Conservation (phyloP, 2,113 vertebrate genomes). For the Carassius carassius region DNA sequence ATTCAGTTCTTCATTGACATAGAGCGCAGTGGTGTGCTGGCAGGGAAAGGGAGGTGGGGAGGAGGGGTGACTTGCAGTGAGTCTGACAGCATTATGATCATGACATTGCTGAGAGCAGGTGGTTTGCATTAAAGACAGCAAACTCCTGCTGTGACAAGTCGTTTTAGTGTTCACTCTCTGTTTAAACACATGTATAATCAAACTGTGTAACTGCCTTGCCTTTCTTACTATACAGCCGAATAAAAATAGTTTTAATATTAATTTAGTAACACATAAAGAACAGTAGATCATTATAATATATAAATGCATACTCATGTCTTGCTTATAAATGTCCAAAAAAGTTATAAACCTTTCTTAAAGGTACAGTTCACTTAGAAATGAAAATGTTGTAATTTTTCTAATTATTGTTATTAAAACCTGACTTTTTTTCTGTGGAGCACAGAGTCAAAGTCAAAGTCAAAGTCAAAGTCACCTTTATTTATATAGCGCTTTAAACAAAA, state of each 20-base stretch:
- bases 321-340: background rate
- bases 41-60: no score
- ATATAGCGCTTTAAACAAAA: no score
- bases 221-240: background rate
- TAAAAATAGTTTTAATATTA: no score
- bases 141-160: slow-evolving; percentile 43
- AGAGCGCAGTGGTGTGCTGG: slow-evolving; percentile 23
- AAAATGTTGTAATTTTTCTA: no score
- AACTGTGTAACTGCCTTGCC: background rate
- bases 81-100: slow-evolving; percentile 23
- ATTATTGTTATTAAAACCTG: no score
- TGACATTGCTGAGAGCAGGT: slow-evolving; percentile 48
- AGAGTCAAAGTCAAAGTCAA: no score
- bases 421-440: no score
- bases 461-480: no score
- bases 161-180: background rate
- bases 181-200: background rate
- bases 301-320: background rate
- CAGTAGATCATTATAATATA: background rate
- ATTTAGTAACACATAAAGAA: background rate
- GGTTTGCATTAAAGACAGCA: slow-evolving; percentile 35
- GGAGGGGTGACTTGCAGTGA: background rate
- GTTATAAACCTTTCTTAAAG: no score
- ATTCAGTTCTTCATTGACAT: slow-evolving; percentile 45
- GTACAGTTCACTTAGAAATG: no score